Base-by-base conservation (phyloP, 2,113 vertebrate species). In the Poicephalus gulielmi region DNA sequence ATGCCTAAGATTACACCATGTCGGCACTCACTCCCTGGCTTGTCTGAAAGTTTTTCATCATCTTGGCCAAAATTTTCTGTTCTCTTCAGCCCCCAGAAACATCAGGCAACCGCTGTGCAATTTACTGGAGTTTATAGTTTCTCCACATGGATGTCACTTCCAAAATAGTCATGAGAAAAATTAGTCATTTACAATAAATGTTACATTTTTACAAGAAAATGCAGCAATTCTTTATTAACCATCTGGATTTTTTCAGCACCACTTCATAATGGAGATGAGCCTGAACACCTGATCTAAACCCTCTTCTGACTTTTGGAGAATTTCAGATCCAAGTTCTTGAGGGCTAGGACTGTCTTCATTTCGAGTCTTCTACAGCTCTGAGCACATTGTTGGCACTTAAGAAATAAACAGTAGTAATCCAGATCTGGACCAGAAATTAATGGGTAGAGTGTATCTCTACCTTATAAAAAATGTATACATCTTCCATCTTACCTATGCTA, bases 201-300 rank as follows among this genome's bases (percentile, higher is more conserved):
- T 75, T 93, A 83, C 35, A 70, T 87, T 97, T 95, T 96, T 94
- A 96, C 92, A 95, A 95, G 94, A 92, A 92, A 95, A 92, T 2
- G 9, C 44, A 88, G 66, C 0, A 3, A 85, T 92, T 84, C 66
- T 93, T 94, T 95, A 89, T 91, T 70, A 89, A 92, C 73, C 96
- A 96, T 96, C 95, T 96, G 96, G 96, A 87, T 89, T 94, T 96
- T 96, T 96, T 97, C 96, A 96, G 46, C 88, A 83, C 33, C 96
- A 96, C 96, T 96, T 96, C 94, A 89, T 96, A 96, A 96, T 50
- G 67, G 74, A 55, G 95, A 97, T 95, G 95, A 97, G 81, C 67
- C 86, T 94, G 91, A 96, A 94, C 96, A 97, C 96, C 96, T 94
- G 95, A 96, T 89, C 91, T 94, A 88, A 96, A 71, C 47, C 78